phyloP scores from a whole-genome alignment of 2,888 invertebrate species.

The Salpingus planirostris region DNA sequence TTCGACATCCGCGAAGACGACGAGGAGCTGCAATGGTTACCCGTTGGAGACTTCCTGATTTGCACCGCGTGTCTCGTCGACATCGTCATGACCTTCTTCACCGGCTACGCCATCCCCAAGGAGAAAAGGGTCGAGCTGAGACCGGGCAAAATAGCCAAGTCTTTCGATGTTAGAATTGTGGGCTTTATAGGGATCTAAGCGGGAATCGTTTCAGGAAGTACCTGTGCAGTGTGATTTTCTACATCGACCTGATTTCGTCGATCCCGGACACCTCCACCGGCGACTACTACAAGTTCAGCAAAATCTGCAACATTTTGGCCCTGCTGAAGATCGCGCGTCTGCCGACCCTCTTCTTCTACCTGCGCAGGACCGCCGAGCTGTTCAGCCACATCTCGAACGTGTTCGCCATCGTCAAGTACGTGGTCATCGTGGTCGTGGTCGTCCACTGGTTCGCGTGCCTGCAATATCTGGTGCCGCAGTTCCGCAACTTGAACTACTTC shows the following conservation, averaged over 20 bases:
- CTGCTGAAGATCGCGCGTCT: constrained; percentile 5
- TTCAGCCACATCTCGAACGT: background rate
- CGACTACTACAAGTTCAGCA: background rate
- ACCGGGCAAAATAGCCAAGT: constrained; percentile 4
- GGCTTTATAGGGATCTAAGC: too few relatives aligned
- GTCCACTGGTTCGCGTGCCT: constrained; percentile 7
- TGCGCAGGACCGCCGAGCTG: constrained; percentile 4
- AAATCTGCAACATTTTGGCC: constrained; percentile 1
- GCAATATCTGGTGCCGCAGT: constrained; percentile 5
- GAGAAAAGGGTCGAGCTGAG: constrained; percentile 5
- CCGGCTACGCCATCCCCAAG: constrained; percentile 4
- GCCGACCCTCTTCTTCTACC: constrained; percentile 5
- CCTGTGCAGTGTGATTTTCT: constrained; percentile 4
- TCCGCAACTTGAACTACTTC: constrained; percentile 3
- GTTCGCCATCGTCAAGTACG: background rate
- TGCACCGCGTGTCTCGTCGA: constrained; percentile 1
- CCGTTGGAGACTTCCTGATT: too few relatives aligned
- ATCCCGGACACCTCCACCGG: too few relatives aligned
- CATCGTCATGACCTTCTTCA: constrained; percentile 5
- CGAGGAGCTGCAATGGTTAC: background rate
- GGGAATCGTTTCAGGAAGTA: constrained; percentile 2
- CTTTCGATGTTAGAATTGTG: background rate
- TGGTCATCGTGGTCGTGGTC: background rate
- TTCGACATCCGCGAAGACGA: constrained; percentile 1
- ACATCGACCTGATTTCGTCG: constrained; percentile 4